Evolutionary conservation across 1,140 invertebrate genomes (phyloP), one percentile per base, ranked within the genome.

Genomic region (Stenopsyche tienmushanensis): DNA sequence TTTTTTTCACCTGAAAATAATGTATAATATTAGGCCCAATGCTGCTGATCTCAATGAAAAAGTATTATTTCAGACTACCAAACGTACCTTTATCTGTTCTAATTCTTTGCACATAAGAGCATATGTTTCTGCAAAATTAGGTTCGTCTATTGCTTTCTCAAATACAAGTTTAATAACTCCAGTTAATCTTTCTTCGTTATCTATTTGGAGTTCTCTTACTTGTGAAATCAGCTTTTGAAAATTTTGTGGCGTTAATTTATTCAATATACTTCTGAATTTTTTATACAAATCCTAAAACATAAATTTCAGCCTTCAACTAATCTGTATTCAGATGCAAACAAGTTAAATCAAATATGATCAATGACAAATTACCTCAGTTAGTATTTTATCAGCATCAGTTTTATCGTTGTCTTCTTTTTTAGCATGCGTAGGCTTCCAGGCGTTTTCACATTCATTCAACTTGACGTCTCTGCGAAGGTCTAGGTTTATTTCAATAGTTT

Each of bases 211-310:
- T 10, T 80, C 72, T 59, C 87, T 83, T 24, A 97, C 87, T 81
- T 93, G 90, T 18, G 85, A 83, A 1, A 95, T 81, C 25, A 97
- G 78, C 1, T 87, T 90, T 29, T 89, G 83, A 73, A 96, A 95
- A 74, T 96, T 96, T 74, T 97, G 91, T 0, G 95, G 96, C 0
- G 95, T 98, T 24, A 98, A 78, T 78, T 97, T 98, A 77, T 98
- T 98, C 3, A 98, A 78, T 52, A 97, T 91, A 73, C 92, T 90
- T 62, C 93, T 84, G 52, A 97, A 91, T 70, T 84, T 88, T 73
- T 91, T 93, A 69, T 91, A 89, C 57, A 97, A 75, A 21, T 88
- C 86, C 82, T 90, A 44, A 58, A 42, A 54, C 10, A 39, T 17
- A 54, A 34, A 34, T 2, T 15, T 17, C 29, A 9, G 20, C 17